Conservation (phyloP, 92 coral and sea anemone species). For the Siderastrea radians region DNA sequence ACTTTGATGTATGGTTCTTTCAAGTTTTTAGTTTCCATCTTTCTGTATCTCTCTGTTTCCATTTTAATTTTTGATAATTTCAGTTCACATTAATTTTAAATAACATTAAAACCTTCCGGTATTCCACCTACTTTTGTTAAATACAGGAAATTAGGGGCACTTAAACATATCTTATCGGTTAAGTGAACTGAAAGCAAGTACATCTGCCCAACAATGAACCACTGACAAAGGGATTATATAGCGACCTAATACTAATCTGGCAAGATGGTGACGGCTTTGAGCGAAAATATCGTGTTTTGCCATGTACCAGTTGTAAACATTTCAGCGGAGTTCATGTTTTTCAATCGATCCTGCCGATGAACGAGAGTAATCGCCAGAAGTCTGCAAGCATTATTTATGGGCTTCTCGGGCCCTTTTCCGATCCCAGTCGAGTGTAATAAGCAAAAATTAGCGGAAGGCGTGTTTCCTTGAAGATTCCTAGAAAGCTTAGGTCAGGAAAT, state of each 20-base stretch:
- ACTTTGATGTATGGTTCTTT: too few species aligned
- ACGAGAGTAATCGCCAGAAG: too few species aligned
- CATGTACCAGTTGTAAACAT: too few species aligned
- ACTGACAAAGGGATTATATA: neutral
- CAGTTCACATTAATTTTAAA: neutral
- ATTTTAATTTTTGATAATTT: neutral
- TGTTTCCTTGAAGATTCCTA: neutral
- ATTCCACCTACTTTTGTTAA: neutral
- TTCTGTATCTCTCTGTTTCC: neutral
- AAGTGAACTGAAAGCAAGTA: neutral
- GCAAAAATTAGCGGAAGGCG: neutral
- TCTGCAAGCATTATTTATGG: too few species aligned
- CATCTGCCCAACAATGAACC: too few species aligned
- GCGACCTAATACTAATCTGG: too few species aligned
- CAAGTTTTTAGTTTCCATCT: too few species aligned
- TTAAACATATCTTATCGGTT: neutral
- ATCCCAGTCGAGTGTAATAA: neutral
- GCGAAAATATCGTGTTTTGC: too few species aligned
- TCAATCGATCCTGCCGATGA: too few species aligned
- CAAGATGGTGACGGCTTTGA: too few species aligned
- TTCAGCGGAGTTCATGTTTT: too few species aligned
- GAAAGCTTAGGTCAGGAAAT: neutral
- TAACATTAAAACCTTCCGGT: neutral
- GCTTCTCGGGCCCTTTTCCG: too few species aligned
- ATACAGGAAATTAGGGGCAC: slow-evolving; percentile 20